phyloP scores from a whole-genome alignment of 2,797 vertebrate genomes.

The Ctenosaura bakeri region DNA sequence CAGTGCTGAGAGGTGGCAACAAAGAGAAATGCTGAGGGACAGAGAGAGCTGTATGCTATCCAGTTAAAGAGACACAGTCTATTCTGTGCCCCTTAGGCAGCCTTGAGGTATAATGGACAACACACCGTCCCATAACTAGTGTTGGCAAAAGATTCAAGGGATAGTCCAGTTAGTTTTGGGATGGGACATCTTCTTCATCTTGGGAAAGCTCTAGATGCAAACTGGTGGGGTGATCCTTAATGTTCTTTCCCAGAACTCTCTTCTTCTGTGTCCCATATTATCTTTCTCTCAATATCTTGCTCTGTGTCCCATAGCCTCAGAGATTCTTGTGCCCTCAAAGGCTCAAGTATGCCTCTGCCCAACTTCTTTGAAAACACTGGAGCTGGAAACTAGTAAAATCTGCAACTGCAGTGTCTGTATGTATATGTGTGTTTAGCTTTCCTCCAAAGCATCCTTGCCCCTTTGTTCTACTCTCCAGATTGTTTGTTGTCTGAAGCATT shows the following conservation, averaged over 20 bases:
- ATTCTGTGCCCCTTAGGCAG: neutral
- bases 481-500: slow-evolving; percentile 47
- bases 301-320: neutral
- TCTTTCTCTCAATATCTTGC: neutral
- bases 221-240: no score
- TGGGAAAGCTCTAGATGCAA: neutral
- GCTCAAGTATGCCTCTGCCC: neutral
- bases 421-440: neutral
- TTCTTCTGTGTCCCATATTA: neutral
- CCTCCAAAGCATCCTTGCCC: neutral
- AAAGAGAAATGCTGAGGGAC: neutral
- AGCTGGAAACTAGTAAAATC: slow-evolving; percentile 38
- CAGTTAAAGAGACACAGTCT: neutral
- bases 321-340: neutral
- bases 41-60: neutral
- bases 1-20: neutral
- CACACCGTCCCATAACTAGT: neutral
- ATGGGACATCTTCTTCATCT: neutral
- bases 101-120: no score
- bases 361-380: neutral
- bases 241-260: neutral
- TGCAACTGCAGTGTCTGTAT: neutral
- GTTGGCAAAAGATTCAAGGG: neutral
- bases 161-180: neutral
- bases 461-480: neutral